Evolutionary conservation across 2,113 vertebrate genomes (phyloP).

Genomic region (Sphyrna mokarran): DNA sequence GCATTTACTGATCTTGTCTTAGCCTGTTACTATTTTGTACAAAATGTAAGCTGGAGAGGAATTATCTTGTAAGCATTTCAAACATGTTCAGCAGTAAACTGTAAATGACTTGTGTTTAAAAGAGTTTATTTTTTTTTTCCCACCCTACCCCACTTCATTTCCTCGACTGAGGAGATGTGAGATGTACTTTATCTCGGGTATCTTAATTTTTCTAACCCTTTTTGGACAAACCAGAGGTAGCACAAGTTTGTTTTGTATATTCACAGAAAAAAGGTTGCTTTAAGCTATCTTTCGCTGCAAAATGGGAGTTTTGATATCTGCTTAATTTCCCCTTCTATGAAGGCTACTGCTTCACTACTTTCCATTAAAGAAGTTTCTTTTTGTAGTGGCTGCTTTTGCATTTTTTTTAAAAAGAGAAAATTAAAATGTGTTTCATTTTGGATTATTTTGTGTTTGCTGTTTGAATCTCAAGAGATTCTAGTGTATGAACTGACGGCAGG

Average conservation of each 20-base stretch:
- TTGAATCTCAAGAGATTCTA: background rate
- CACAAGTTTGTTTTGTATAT: background rate
- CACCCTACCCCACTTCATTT: background rate
- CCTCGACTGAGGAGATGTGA: background rate
- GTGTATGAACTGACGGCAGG: background rate
- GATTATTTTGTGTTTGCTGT: background rate
- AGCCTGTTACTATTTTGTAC: constrained; percentile 27
- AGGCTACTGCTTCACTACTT: background rate
- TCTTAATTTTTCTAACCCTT: background rate
- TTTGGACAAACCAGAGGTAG: background rate
- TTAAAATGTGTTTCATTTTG: background rate
- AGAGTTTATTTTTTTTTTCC: background rate
- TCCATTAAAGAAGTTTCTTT: background rate
- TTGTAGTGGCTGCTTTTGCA: background rate
- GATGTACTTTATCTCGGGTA: background rate
- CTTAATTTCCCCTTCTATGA: constrained; percentile 28
- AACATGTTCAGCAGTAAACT: background rate
- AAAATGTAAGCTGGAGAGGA: background rate
- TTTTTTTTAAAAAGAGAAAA: background rate
- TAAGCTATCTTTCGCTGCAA: background rate
- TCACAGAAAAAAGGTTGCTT: background rate
- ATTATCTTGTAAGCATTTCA: background rate
- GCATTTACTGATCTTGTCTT: background rate
- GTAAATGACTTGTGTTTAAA: constrained; percentile 1
- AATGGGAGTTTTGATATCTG: constrained; percentile 13